Evolutionary conservation across 2,797 vertebrate species (phyloP), one percentile per base, ranked within the genome.

Genomic region (Melanotaenia nigrans): DNA sequence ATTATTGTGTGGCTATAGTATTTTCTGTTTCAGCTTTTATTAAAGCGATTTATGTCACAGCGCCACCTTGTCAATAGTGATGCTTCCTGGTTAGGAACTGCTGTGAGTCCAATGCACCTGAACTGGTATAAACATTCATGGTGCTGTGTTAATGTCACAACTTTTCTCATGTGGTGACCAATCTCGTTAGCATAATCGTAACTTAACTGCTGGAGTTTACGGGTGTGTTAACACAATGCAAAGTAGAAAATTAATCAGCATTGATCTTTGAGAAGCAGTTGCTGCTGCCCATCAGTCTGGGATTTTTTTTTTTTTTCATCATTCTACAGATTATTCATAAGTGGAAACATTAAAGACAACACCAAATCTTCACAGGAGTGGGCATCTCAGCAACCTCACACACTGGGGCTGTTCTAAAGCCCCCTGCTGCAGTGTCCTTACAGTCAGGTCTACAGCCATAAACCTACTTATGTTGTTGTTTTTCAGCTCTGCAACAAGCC

Each of bases 401-500:
- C 35, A 11, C 38, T 1, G 5, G 36, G 30, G 25, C 24, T 42
- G 28, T 33, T 32, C 3, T 11, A 2, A 30, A 12, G 30, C 30
- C 16, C 18, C 47, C 32, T 10, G 5, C 38, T 47, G 25, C 47
- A 28, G 56, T 25, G 66, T 68, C 40, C 40, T 49, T 20, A 33
- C 28, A 25, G 56, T 35, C 12, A 18, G 18, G 14, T 35, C 66
- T 59, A 24, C 57, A 32, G 61, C 61, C 28, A 49, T 49, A 49
- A 63, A 63, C 45, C 5, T 32, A 14, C 30, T 10, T 32, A 5
- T 22, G 61, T 63, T 4, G 13, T 62, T n/a, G n/a, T 67, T 73
- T 68, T 68, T 32, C 35, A 71, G 16, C 20, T 73, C 36, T 75
- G 54, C 73, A 69, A 53, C 58, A 71, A 58, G 33, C 40, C 3